A percentile compares a stretch with the other conserved stretches of the same genome.
Evolutionary conservation across 2,113 vertebrate genomes (phyloP).

Genomic region (Hippocampus barbouri): DNA sequence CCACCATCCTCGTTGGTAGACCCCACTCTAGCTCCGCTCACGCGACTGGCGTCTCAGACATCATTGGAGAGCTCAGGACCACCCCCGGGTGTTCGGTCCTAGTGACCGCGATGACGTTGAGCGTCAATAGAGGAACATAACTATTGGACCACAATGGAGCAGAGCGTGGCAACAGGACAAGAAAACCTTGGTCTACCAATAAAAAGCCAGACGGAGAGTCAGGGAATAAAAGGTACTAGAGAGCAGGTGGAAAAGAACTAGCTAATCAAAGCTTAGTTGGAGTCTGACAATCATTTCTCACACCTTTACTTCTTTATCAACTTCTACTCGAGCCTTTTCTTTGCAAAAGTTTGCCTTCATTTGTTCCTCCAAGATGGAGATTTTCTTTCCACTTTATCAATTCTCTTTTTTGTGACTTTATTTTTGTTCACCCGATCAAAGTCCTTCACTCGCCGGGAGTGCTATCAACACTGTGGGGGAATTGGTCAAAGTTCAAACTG

Average conservation of each 20-base stretch:
- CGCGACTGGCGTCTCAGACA: slow-evolving; percentile 94
- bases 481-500: slow-evolving; percentile 23
- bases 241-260: slow-evolving; percentile 64
- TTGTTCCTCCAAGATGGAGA: slow-evolving; percentile 43
- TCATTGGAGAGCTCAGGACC: slow-evolving; percentile 97
- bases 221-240: slow-evolving; percentile 48
- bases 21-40: slow-evolving; percentile 93
- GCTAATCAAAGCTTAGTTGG: slow-evolving; percentile 85
- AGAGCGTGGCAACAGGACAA: slow-evolving; percentile 32
- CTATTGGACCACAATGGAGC: slow-evolving; percentile 58
- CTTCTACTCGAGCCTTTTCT: slow-evolving; percentile 36
- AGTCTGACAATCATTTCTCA: slow-evolving; percentile 97
- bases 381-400: slow-evolving; percentile 25
- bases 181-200: slow-evolving; percentile 53
- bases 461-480: slow-evolving; percentile 7
- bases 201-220: slow-evolving; percentile 62
- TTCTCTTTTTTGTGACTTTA: neutral
- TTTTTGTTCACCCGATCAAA: slow-evolving; percentile 27
- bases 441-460: slow-evolving; percentile 11
- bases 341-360: slow-evolving; percentile 44
- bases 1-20: slow-evolving; percentile 97
- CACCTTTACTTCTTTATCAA: slow-evolving; percentile 70
- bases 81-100: slow-evolving; percentile 89
- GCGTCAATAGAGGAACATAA: slow-evolving; percentile 50
- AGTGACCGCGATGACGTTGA: slow-evolving; percentile 73